phyloP scores from a whole-genome alignment of 2,113 vertebrate genomes.

The Hypocryptadius cinnamomeus region DNA sequence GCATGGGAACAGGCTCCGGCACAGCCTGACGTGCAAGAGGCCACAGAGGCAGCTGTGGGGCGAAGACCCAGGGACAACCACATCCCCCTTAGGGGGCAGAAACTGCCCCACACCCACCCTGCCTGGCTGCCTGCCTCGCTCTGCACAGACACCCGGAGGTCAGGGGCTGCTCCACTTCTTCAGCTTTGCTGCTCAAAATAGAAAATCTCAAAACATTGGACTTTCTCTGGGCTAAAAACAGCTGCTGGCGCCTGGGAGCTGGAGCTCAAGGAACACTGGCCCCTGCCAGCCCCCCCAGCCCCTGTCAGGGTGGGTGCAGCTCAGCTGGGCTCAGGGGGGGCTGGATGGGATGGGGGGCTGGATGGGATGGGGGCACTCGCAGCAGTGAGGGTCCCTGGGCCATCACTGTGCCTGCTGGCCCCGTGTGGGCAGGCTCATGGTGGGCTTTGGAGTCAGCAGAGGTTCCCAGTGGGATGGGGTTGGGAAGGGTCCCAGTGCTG shows the following conservation, averaged over 20 bases:
- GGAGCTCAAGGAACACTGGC: not conserved
- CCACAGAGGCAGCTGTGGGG: not conserved
- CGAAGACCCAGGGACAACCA: not conserved
- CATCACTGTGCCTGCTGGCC: not conserved
- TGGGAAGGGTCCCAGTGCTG: accelerated
- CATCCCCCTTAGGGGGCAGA: not conserved
- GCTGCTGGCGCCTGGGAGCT: not conserved
- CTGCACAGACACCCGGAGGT: not conserved
- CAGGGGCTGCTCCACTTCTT: conserved; percentile 8
- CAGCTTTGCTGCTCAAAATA: conserved; percentile 48
- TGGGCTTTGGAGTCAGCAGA: not conserved
- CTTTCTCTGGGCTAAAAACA: conserved; percentile 45
- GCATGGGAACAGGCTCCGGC: not conserved
- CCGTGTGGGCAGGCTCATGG: accelerated
- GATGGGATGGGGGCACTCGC: accelerated
- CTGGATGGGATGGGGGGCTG: not conserved
- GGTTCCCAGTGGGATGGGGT: accelerated
- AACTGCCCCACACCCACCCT: conserved; percentile 50
- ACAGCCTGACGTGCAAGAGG: not conserved
- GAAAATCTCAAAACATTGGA: conserved; percentile 52
- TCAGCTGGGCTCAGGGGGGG: accelerated
- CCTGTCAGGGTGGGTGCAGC: accelerated
- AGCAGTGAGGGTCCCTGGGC: not conserved
- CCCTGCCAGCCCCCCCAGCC: accelerated
- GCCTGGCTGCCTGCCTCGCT: not conserved